Percentiles rank a stretch among this genome's conserved stretches.
These are phyloP conservation scores for Enteromius afrohamiltoni DNA, from an alignment of 2,797 vertebrate genomes.

Conservation along the genomic window DNA sequence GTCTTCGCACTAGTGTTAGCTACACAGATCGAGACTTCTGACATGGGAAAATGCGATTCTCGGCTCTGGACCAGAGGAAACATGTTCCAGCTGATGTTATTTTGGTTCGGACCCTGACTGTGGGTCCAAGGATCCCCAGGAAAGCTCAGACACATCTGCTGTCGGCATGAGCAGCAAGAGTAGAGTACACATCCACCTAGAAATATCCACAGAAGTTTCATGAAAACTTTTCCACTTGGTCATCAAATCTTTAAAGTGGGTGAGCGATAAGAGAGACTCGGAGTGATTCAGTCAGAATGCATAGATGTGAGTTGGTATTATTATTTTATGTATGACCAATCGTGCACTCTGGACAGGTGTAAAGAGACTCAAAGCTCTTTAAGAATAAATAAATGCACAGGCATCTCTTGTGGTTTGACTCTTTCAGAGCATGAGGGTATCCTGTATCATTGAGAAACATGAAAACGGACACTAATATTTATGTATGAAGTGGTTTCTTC, in stretches of 20 bases:
- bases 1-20: background rate
- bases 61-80: conserved; percentile 9
- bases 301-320: background rate
- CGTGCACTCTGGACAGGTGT: conserved; percentile 35
- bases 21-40: background rate
- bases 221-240: conserved; percentile 10
- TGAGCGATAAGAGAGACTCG: background rate
- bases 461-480: conserved; percentile 50
- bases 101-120: background rate
- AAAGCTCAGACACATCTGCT: conserved; percentile 16
- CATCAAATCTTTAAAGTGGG: background rate
- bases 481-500: conserved; percentile 44
- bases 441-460: conserved; percentile 30
- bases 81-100: conserved; percentile 25
- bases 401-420: conserved; percentile 34
- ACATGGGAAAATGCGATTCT: conserved; percentile 5
- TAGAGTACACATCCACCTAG: background rate
- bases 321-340: conserved; percentile 29
- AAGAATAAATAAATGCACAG: conserved; percentile 19
- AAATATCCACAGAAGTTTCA: background rate
- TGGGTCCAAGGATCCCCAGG: conserved; percentile 9
- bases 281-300: background rate
- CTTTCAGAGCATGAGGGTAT: conserved; percentile 33
- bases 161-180: background rate
- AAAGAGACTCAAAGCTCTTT: conserved; percentile 26